These are phyloP conservation scores for Hydriomena furcata DNA, from an alignment of 2,888 invertebrate genomes.

Conservation along the genomic window DNA sequence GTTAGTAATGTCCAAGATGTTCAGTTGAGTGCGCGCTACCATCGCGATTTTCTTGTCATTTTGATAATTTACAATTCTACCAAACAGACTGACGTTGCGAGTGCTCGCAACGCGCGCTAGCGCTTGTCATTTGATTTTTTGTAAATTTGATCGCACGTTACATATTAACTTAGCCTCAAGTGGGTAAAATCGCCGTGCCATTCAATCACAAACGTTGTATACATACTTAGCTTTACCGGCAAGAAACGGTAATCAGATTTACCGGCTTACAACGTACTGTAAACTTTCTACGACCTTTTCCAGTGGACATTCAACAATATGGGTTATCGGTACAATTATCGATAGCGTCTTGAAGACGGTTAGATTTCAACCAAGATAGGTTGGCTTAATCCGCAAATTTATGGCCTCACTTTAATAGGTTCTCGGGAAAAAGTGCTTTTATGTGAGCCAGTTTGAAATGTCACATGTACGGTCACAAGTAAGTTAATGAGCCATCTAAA, in stretches of 20 bases:
- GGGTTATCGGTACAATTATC: conserved; percentile 75
- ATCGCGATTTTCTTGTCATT: too few relatives aligned
- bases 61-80: too few relatives aligned
- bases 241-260: not conserved
- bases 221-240: too few relatives aligned
- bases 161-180: too few relatives aligned
- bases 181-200: too few relatives aligned
- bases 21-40: too few relatives aligned
- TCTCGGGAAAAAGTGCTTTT: conserved; percentile 54
- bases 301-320: conserved; percentile 58
- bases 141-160: too few relatives aligned
- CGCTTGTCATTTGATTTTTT: too few relatives aligned
- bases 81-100: too few relatives aligned
- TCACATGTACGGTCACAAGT: conserved; percentile 10
- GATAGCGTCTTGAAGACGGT: conserved; percentile 63
- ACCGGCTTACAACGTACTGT: conserved; percentile 30
- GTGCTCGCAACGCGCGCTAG: too few relatives aligned
- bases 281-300: conserved; percentile 44
- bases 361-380: conserved; percentile 75
- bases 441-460: conserved; percentile 26
- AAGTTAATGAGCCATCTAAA: conserved; percentile 10
- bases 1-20: too few relatives aligned
- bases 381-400: conserved; percentile 76
- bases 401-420: conserved; percentile 70
- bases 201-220: too few relatives aligned